Conservation (phyloP, 2,797 vertebrate genomes). For the Adelosebastes latens region DNA sequence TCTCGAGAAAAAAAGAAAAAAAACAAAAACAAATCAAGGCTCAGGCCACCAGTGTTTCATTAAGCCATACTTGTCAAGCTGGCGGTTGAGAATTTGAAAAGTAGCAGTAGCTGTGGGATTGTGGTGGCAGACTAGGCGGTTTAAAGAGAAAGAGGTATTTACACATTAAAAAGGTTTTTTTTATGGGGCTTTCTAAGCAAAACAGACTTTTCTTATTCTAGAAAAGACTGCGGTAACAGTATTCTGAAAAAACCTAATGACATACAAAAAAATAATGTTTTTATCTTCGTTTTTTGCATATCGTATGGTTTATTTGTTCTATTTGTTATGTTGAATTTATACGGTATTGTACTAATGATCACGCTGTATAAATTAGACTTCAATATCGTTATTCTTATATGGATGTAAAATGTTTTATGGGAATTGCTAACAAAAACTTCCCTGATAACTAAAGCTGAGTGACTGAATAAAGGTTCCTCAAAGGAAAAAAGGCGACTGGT, state of each 20-base stretch:
- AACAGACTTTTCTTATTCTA: background rate
- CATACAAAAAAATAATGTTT: background rate
- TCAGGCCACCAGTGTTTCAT: constrained; percentile 50
- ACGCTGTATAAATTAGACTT: background rate
- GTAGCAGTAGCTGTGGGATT: constrained; percentile 52
- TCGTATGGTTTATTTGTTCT: background rate
- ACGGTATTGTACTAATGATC: background rate
- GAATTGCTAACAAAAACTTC: background rate
- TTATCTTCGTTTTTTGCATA: background rate
- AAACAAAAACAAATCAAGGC: constrained; percentile 13
- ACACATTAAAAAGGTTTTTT: background rate
- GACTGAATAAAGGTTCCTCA: background rate
- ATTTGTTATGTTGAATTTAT: background rate
- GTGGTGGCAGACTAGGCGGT: constrained; percentile 6
- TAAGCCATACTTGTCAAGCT: constrained; percentile 55
- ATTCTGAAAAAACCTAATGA: background rate
- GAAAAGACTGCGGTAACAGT: background rate
- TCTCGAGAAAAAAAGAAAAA: background rate
- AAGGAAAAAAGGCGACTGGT: background rate
- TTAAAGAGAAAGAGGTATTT: constrained; percentile 19
- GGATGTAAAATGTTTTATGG: background rate
- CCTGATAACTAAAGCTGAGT: background rate
- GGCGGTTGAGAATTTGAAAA: constrained; percentile 49
- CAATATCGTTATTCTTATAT: background rate
- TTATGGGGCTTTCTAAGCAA: background rate